Percentiles rank a stretch among this genome's conserved stretches.
Conservation (phyloP, 2,888 invertebrate species). For the Amaurobius ferox region DNA sequence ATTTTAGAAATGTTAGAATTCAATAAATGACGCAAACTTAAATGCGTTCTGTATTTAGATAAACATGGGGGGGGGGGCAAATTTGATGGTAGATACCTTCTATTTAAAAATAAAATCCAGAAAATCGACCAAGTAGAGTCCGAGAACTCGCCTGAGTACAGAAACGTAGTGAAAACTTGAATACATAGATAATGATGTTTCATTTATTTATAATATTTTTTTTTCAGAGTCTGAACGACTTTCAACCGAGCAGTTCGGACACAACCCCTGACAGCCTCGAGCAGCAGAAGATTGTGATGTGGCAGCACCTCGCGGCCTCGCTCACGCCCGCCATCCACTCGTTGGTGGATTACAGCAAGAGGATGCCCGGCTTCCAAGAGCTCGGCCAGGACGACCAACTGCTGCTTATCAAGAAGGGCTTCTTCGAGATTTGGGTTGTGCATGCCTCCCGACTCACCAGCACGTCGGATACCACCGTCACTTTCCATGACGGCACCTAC, state of each 20-base stretch:
- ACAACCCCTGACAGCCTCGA: slow-evolving; percentile 79
- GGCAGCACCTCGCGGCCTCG: slow-evolving; percentile 91
- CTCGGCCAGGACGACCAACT: slow-evolving; percentile 97
- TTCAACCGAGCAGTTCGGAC: slow-evolving; percentile 7
- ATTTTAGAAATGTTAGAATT: no score
- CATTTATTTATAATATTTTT: no score
- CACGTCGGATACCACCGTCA: slow-evolving; percentile 83
- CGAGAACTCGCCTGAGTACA: no score
- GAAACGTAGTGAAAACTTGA: no score
- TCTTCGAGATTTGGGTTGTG: slow-evolving; percentile 96
- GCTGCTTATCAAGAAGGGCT: slow-evolving; percentile 95
- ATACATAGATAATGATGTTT: no score
- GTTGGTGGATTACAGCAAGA: slow-evolving; percentile 97
- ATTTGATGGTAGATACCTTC: no score
- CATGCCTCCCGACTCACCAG: slow-evolving; percentile 89
- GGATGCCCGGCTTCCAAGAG: slow-evolving; percentile 92
- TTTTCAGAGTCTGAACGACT: slow-evolving; percentile 74
- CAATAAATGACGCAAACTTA: no score
- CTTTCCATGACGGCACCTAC: slow-evolving; percentile 92
- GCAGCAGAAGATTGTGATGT: slow-evolving; percentile 87
- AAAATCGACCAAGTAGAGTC: no score
- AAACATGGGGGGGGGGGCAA: no score
- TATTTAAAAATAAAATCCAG: no score
- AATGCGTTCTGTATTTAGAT: no score
- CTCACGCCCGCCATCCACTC: slow-evolving; percentile 94